These are phyloP conservation scores for Gallinago undulata DNA, from an alignment of 2,113 vertebrate genomes.

Conservation along the genomic window DNA sequence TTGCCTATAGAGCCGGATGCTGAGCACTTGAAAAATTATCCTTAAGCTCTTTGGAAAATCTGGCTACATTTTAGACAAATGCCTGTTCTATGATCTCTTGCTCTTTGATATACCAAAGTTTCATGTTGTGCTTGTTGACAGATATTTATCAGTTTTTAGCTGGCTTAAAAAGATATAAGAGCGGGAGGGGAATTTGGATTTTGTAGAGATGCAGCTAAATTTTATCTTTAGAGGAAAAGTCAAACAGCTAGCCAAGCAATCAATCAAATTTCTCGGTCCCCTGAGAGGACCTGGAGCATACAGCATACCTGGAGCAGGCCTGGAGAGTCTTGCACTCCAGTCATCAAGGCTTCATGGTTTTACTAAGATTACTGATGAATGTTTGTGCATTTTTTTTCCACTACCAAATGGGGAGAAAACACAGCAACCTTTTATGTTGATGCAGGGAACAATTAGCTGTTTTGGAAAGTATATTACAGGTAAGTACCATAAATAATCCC, in stretches of 20 bases:
- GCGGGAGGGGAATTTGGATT: background rate
- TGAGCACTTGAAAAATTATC: background rate
- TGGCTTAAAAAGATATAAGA: background rate
- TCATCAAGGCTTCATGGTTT: background rate
- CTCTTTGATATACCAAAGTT: conserved; percentile 27
- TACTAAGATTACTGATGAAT: background rate
- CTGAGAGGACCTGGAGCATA: background rate
- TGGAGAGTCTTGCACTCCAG: accelerated
- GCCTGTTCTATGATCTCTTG: conserved; percentile 22
- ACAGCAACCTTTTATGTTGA: background rate
- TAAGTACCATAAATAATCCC: background rate
- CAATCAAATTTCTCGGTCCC: background rate
- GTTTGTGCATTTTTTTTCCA: background rate
- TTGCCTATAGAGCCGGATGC: conserved; percentile 10
- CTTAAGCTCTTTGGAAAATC: conserved; percentile 21
- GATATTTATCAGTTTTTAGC: conserved; percentile 7
- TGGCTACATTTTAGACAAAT: conserved; percentile 51
- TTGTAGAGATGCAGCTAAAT: background rate
- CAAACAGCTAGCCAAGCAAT: background rate
- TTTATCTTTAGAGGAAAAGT: background rate
- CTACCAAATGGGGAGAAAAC: background rate
- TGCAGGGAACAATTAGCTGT: background rate
- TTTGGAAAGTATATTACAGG: background rate
- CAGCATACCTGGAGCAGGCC: background rate
- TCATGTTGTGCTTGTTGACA: background rate